A percentile compares a stretch with the other conserved stretches of the same genome.
phyloP scores from a whole-genome alignment of 2,888 invertebrate species.

The Ichneumon xanthorius region DNA sequence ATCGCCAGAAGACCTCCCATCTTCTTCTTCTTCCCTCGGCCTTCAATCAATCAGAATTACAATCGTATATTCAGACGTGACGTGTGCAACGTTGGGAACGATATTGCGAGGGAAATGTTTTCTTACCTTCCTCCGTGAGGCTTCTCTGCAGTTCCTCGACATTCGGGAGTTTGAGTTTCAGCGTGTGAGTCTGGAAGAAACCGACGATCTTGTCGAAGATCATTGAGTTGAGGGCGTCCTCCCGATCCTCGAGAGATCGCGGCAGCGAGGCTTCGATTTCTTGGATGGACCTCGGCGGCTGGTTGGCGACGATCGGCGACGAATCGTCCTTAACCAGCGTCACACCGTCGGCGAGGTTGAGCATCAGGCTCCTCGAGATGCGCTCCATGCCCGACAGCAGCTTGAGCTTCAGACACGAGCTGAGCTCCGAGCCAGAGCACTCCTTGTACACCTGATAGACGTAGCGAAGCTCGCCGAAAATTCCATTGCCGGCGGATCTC shows the following conservation, averaged over 20 bases:
- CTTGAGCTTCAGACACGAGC: conserved; percentile 92
- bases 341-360: conserved; percentile 91
- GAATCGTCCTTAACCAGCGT: conserved; percentile 89
- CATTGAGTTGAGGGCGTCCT: conserved; percentile 90
- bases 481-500: conserved; percentile 78
- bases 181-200: conserved; percentile 92
- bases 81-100: background rate
- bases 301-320: conserved; percentile 76
- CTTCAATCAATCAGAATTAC: conserved; percentile 72
- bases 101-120: background rate
- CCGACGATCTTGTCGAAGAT: conserved; percentile 91
- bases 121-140: conserved; percentile 86
- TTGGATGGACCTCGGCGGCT: conserved; percentile 86
- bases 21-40: conserved; percentile 90
- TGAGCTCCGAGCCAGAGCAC: conserved; percentile 89
- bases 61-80: background rate
- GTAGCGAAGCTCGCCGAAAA: conserved; percentile 89
- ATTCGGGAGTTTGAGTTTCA: conserved; percentile 92
- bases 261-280: conserved; percentile 91
- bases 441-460: conserved; percentile 93
- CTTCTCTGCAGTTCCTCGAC: conserved; percentile 88
- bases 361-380: conserved; percentile 88
- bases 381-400: conserved; percentile 92
- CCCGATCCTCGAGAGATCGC: conserved; percentile 90
- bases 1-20: conserved; percentile 91